These are phyloP conservation scores for Epistrophella euchroma DNA, from an alignment of 2,888 invertebrate species.

Conservation along the genomic window DNA sequence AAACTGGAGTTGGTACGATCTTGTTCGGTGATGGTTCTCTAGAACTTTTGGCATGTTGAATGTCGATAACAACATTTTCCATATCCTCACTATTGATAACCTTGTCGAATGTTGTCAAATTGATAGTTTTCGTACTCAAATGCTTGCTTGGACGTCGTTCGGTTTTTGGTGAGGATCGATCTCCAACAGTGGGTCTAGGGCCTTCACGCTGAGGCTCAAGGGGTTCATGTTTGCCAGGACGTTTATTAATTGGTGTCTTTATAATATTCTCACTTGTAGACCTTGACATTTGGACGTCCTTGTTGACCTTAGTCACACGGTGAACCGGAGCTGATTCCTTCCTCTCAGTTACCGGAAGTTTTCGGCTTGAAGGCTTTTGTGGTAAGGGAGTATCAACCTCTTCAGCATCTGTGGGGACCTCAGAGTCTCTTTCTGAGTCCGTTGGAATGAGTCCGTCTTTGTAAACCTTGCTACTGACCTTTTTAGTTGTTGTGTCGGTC, in stretches of 20 bases:
- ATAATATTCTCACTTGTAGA: slow-evolving; percentile 86
- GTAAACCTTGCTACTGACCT: slow-evolving; percentile 30
- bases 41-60: slow-evolving; percentile 90
- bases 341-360: slow-evolving; percentile 82
- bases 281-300: slow-evolving; percentile 84
- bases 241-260: slow-evolving; percentile 83
- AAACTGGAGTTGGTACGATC: slow-evolving; percentile 88
- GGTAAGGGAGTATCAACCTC: slow-evolving; percentile 44
- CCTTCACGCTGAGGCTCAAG: slow-evolving; percentile 77
- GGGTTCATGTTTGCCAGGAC: slow-evolving; percentile 76
- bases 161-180: slow-evolving; percentile 69
- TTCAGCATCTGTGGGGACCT: slow-evolving; percentile 61
- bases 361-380: slow-evolving; percentile 77
- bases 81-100: slow-evolving; percentile 85
- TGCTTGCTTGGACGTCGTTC: slow-evolving; percentile 83
- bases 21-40: slow-evolving; percentile 90
- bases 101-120: slow-evolving; percentile 84
- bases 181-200: slow-evolving; percentile 52
- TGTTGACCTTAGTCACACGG: slow-evolving; percentile 83
- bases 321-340: slow-evolving; percentile 83
- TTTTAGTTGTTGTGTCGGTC: slow-evolving; percentile 33
- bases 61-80: slow-evolving; percentile 88
- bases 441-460: slow-evolving; percentile 47
- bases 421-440: slow-evolving; percentile 64
- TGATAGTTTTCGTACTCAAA: slow-evolving; percentile 85